These are phyloP conservation scores for Lutraria rhynchaena DNA, from an alignment of 1,140 invertebrate species.

Conservation along the genomic window DNA sequence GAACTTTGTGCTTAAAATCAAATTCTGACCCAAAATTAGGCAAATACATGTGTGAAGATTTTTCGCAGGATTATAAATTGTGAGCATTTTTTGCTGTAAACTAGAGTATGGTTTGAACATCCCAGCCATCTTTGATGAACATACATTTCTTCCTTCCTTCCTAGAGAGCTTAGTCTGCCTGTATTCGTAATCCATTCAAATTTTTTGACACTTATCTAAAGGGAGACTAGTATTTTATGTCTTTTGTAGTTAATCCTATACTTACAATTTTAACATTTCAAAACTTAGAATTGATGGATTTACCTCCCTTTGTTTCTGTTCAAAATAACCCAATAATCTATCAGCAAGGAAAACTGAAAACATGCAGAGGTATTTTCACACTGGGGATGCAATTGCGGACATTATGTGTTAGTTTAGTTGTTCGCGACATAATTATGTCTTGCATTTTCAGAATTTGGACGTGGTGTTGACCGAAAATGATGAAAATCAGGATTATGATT, in stretches of 20 bases:
- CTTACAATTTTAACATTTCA: neutral
- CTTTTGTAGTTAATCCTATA: neutral
- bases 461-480: constrained; percentile 46
- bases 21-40: too few species aligned
- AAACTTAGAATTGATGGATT: too few species aligned
- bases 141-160: constrained; percentile 5
- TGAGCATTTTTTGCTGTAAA: too few species aligned
- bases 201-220: constrained; percentile 26
- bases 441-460: constrained; percentile 56
- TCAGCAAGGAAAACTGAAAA: too few species aligned
- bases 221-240: constrained; percentile 33
- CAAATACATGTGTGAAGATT: neutral
- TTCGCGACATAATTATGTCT: constrained; percentile 26
- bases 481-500: constrained; percentile 56
- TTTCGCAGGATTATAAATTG: constrained; percentile 19
- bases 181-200: neutral
- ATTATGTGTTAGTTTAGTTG: too few species aligned
- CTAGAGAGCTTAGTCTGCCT: constrained; percentile 17
- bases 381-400: too few species aligned
- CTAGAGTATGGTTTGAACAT: neutral
- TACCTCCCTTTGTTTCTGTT: too few species aligned
- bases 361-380: too few species aligned
- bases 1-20: too few species aligned
- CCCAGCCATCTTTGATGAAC: constrained; percentile 9
- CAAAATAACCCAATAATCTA: too few species aligned